Base-by-base conservation (phyloP, 2,888 invertebrate genomes). In the Tanytarsus gracilentus region DNA sequence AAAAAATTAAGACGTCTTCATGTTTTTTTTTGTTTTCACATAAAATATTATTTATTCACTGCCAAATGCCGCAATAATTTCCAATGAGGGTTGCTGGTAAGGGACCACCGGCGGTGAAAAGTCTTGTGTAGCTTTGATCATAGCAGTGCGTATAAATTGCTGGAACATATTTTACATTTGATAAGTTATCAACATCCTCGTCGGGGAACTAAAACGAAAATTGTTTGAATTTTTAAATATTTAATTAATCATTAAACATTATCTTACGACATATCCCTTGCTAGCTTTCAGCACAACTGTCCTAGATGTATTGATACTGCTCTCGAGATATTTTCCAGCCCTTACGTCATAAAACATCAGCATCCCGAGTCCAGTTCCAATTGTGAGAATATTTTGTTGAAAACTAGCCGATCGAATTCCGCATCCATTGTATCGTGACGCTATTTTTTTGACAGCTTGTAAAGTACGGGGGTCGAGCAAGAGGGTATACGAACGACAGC, bases 81-180 rank as follows among this genome's bases (percentile, higher is more conserved):
- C 97, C 97, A 64, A 88, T 86, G 30, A 94, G 78, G 9, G 44
- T 44, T 44, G 44, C 44, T 21, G 44, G 44, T 23, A 44, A 44
- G 2, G 44, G 44, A 18, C 44, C 44, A 18, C 44, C 97, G 8
- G 95, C 96, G 0, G 94, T 87, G 77, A 97, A 97, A 36, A 97
- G 78, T 61, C 93, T 77, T 11, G 93, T 94, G 11, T 95, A 93
- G 64, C 88, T 89, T 66, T 85, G 82, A 73, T 97, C 95, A 72
- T 95, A 96, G 74, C 93, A 93, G 72, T 97, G 96, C 2, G 96
- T 95, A 75, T 96, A 97, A 68, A 97, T 92, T 16, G 96, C 96
- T 27, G 94, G 87, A 62, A 88, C 86, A 73, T 95, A 92, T 74
- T 90, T 88, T 61, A 87, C 83, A 67, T 86, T 86, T 75, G 88